Percentiles rank a stretch among this genome's conserved stretches.
Evolutionary conservation across 2,888 invertebrate species (phyloP).

Genomic region (Holacanthella duospinosa): DNA sequence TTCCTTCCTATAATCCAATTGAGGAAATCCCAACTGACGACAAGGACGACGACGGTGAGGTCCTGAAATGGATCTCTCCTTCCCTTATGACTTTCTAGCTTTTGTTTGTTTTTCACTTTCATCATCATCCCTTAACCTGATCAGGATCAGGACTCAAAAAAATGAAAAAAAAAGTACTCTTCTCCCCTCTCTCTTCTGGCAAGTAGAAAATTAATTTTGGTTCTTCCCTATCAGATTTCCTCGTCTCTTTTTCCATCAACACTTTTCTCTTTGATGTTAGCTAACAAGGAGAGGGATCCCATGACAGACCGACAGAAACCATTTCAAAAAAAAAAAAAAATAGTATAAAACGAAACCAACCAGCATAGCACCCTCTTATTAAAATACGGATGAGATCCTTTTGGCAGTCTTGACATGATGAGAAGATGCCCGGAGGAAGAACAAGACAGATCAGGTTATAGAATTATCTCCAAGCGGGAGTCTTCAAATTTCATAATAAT

Average conservation of each 20-base stretch:
- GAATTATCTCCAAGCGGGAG: background rate
- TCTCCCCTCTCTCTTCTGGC: background rate
- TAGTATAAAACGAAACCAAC: too few relatives aligned
- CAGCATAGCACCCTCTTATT: too few relatives aligned
- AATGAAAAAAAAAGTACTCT: background rate
- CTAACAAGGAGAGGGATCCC: background rate
- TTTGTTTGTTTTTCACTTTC: conserved; percentile 4
- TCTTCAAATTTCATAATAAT: too few relatives aligned
- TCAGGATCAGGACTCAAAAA: background rate
- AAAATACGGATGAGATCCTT: too few relatives aligned
- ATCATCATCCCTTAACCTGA: background rate
- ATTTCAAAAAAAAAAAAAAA: background rate
- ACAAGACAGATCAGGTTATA: background rate
- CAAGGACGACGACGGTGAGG: background rate
- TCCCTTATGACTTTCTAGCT: background rate
- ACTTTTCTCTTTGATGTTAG: background rate
- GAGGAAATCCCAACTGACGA: background rate
- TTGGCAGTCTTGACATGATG: too few relatives aligned
- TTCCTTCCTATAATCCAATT: background rate
- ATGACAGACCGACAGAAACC: background rate
- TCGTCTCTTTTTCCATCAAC: background rate
- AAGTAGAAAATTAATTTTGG: background rate
- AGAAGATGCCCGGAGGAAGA: background rate
- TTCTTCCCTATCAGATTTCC: conserved; percentile 3
- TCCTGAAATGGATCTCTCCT: background rate